Evolutionary conservation across 2,113 vertebrate genomes (phyloP).

Genomic region (Corythornis vintsioides): DNA sequence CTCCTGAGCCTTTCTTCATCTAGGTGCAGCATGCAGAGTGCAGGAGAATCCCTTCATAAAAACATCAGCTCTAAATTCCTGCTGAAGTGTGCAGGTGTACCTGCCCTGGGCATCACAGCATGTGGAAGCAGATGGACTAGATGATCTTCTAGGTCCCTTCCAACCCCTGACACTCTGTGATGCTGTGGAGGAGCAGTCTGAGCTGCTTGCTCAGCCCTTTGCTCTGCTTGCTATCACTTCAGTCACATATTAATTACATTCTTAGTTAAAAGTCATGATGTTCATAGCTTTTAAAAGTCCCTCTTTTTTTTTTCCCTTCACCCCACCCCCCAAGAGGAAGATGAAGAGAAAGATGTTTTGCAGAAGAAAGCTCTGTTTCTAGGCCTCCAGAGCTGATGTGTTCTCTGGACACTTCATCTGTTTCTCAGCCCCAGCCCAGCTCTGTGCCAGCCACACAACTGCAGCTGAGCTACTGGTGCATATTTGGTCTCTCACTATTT

Average conservation of each 20-base stretch:
- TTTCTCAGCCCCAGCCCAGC: neutral
- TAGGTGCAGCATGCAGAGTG: neutral
- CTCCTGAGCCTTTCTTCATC: neutral
- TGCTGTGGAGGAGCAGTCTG: neutral
- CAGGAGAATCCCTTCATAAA: neutral
- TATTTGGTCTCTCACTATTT: conserved; percentile 59
- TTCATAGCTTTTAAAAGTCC: neutral
- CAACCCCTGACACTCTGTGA: neutral
- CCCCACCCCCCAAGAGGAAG: neutral
- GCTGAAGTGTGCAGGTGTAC: accelerated
- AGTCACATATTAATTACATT: neutral
- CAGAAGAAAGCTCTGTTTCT: neutral
- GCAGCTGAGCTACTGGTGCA: conserved; percentile 18
- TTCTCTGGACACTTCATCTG: conserved; percentile 45
- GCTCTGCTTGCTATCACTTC: neutral
- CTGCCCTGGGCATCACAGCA: neutral
- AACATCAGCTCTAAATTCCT: neutral
- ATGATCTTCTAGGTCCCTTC: too few relatives aligned
- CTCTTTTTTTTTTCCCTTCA: neutral
- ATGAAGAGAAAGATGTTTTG: neutral
- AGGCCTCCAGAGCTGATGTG: neutral
- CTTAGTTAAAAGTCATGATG: neutral
- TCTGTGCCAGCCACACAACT: neutral
- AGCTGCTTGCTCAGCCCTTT: too few relatives aligned
- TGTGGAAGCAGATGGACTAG: neutral